Conservation (phyloP, 2,888 invertebrate genomes). For the Ptychoptera contaminata region DNA sequence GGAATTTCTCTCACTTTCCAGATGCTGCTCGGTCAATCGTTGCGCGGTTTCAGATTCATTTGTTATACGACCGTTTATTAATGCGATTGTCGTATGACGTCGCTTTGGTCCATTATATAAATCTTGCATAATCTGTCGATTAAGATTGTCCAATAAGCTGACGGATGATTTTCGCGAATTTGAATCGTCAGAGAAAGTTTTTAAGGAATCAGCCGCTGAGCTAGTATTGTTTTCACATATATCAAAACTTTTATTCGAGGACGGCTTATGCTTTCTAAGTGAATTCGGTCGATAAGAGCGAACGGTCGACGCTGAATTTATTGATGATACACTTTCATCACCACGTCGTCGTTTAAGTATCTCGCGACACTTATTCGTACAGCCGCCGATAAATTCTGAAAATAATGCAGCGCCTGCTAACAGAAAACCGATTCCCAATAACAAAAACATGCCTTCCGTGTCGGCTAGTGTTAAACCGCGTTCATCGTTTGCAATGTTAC, state of each 20-base stretch:
- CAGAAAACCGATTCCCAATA: slow-evolving; percentile 53
- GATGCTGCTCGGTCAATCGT: too few relatives aligned
- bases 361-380: slow-evolving; percentile 39
- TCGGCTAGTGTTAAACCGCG: slow-evolving; percentile 61
- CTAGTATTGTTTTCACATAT: not conserved
- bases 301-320: not conserved
- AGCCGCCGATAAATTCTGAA: slow-evolving; percentile 57
- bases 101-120: slow-evolving; percentile 1
- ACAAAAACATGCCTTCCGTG: slow-evolving; percentile 67
- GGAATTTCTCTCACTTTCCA: too few relatives aligned
- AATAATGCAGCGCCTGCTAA: slow-evolving; percentile 44
- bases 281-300: slow-evolving; percentile 3
- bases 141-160: not conserved
- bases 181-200: too few relatives aligned
- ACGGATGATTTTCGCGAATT: not conserved
- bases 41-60: too few relatives aligned
- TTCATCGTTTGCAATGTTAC: slow-evolving; percentile 38
- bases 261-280: not conserved
- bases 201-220: not conserved
- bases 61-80: too few relatives aligned
- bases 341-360: slow-evolving; percentile 20
- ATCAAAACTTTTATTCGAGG: not conserved
- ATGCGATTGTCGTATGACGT: slow-evolving; percentile 1
- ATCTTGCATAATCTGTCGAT: not conserved
- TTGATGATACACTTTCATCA: not conserved